These are phyloP conservation scores for Drosophila nigricruria DNA, from an alignment of 2,888 invertebrate genomes.

Conservation along the genomic window DNA sequence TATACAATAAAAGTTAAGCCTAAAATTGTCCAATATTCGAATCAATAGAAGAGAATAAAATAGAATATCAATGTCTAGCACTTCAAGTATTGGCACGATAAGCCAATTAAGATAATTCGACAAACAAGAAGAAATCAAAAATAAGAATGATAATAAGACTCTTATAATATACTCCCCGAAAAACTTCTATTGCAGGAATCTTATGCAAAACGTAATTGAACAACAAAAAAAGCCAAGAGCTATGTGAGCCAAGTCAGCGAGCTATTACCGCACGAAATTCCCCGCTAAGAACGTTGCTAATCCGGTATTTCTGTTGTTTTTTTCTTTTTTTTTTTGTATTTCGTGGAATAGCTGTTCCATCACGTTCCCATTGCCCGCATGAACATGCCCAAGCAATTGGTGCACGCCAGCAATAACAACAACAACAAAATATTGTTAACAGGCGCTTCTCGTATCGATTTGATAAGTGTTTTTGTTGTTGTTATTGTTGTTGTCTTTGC, in stretches of 20 bases:
- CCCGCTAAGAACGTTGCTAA: constrained; percentile 27
- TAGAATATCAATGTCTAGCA: background rate
- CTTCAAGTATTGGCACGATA: background rate
- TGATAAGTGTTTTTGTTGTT: constrained; percentile 43
- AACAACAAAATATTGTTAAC: constrained; percentile 31
- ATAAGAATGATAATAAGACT: background rate
- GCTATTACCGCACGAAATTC: constrained; percentile 23
- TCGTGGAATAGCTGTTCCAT: constrained; percentile 23
- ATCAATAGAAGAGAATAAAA: background rate
- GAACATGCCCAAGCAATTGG: constrained; percentile 34
- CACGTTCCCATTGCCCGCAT: constrained; percentile 44
- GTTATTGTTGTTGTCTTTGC: background rate
- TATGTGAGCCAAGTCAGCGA: background rate
- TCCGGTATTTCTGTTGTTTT: constrained; percentile 11
- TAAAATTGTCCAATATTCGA: background rate
- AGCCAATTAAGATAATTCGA: background rate
- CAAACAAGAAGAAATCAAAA: background rate
- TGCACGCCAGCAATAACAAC: constrained; percentile 29
- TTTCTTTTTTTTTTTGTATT: background rate
- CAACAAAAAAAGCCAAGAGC: background rate
- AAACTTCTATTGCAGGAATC: background rate
- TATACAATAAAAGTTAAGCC: background rate
- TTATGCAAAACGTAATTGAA: constrained; percentile 10
- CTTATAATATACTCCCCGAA: background rate
- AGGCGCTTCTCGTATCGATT: constrained; percentile 61